Evolutionary conservation across 2,888 invertebrate genomes (phyloP), one percentile per base, ranked within the genome.

Genomic region (Bruchidius siliquastri): DNA sequence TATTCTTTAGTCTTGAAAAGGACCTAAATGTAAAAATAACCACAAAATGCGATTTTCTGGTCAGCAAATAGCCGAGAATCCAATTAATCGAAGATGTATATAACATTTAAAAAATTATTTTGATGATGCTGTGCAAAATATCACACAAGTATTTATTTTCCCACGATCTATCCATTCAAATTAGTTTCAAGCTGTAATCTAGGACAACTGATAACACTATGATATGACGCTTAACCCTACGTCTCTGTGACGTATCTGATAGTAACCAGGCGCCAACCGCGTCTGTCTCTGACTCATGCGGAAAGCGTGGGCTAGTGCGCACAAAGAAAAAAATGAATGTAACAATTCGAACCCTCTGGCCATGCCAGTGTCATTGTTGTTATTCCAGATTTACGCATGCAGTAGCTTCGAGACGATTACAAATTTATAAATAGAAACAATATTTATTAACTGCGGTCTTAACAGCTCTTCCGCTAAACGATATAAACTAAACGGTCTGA

Each of bases 241-340:
- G 73, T 30, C 71, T 32, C 69, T 67, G 49, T 18, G 18, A 18
- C 6, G 21, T 22, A 66, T 30, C 68, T 70, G 71, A 72, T 74
- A 74, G 72, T 71, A 70, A 69, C 71, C 71, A 32, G 71, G 72
- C 74, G 74, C 74, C 74, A 69, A 67, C 71, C 66, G 20, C 68
- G 71, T 71, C 69, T 68, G 71, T 71, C 71, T 20, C 74, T 72
- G 74, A 74, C 74, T 74, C 74, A 74, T 66, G 26, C n/a, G 67
- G 70, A 71, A 67, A 1, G 74, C 74, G 74, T 74, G 69, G 74
- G 74, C 67, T 22, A 71, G 71, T 72, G 22, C 70, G 69, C 69
- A 71, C 72, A 74, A 68, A 21, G 67, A 67, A 67, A 67, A 69
- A n/a, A 74, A 74, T 49, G 71, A 72, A 74, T 30, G 26, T 21